Conservation (phyloP, 2,888 invertebrate species). For the Conops quadrifasciatus region DNA sequence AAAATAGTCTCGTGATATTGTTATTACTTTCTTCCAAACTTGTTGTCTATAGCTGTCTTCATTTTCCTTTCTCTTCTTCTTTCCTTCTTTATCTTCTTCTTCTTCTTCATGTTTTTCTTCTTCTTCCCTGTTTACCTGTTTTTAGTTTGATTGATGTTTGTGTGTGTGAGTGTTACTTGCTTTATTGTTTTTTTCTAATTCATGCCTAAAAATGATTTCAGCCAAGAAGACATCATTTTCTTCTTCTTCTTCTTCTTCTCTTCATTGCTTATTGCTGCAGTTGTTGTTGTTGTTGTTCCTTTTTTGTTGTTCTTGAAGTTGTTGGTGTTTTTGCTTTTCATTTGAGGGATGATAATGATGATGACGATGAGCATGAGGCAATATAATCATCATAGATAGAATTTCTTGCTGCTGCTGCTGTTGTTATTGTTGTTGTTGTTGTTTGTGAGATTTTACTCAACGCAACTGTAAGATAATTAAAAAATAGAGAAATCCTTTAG, state of each 20-base stretch:
- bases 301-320: not conserved
- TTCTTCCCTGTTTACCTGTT: constrained; percentile 27
- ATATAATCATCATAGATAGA: too few relatives aligned
- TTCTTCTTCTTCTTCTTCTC: constrained; percentile 29
- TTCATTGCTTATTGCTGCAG: not conserved
- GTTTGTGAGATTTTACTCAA: not conserved
- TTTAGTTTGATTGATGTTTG: constrained; percentile 21
- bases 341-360: constrained; percentile 1
- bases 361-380: too few relatives aligned
- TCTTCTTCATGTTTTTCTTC: constrained; percentile 27
- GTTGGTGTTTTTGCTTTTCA: constrained; percentile 14
- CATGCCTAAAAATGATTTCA: too few relatives aligned
- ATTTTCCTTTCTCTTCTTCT: not conserved
- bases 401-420: not conserved
- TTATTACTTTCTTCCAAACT: not conserved
- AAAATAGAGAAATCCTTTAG: too few relatives aligned
- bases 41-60: not conserved
- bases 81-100: constrained; percentile 6
- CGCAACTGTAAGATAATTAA: too few relatives aligned
- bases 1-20: constrained; percentile 23
- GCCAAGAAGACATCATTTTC: constrained; percentile 38
- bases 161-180: too few relatives aligned
- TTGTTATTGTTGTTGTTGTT: constrained; percentile 1
- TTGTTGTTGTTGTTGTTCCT: not conserved
- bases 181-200: too few relatives aligned